Evolutionary conservation across 2,888 invertebrate species (phyloP), one percentile per base, ranked within the genome.

Genomic region (Rugalucina vietnamica): DNA sequence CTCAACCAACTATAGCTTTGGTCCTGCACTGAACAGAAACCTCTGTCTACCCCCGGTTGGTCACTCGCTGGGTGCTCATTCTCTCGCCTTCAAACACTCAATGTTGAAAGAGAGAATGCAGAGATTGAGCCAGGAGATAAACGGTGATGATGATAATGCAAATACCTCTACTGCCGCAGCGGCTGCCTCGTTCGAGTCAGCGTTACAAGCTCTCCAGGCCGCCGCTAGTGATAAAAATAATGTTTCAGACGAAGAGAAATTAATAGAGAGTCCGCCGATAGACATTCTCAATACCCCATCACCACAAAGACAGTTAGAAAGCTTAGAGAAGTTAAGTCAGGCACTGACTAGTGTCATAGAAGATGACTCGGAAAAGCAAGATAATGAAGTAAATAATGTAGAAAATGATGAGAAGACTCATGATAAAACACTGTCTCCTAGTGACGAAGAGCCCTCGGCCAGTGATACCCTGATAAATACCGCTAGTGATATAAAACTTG

Each of bases 21-120:
- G 90, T 81, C 90, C 90, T 70, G 85, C 89, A 27, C 86, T 93
- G 36, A 94, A 94, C 85, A 90, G 91, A 79, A 94, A 93, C 81
- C 86, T 91, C 27, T 93, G 93, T 88, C 90, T 94, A 77, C 94
- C 94, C 10, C 94, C 94, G 14, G 93, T 93, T 4, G 93, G 93
- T 24, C 90, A 92, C 76, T 88, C 90, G 0, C 88, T 90, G 21
- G 83, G 85, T 49, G 84, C 84, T 57, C 85, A 88, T 74, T 88
- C 86, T 4, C 76, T 86, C 12, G 80, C 85, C 32, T 73, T 87
- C 71, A 84, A 84, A 34, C 88, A 76, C 75, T 88, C 80, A 60
- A 82, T 80, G 50, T 81, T 78, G 34, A 90, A 72, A 77, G 87
- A 76, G 73, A 79, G 80, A 50, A 87, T 82, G 73, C 85, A 75